phyloP scores from a whole-genome alignment of 2,113 vertebrate genomes.

The Myiopsitta monachus region DNA sequence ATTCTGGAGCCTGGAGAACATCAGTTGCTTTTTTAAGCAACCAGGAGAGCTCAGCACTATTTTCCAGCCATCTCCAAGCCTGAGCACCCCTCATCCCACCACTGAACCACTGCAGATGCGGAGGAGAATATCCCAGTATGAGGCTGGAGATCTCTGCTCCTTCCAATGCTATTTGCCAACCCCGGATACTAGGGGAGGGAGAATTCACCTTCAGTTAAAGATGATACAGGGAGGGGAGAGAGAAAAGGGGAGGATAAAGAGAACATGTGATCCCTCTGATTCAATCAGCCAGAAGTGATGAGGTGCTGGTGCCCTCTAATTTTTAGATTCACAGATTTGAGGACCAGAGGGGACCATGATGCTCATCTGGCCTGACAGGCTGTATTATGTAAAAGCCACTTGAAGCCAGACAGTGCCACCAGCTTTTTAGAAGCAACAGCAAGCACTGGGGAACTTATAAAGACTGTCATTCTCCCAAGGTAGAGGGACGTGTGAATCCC shows the following conservation, averaged over 20 bases:
- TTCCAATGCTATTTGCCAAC: neutral
- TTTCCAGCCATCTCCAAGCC: neutral
- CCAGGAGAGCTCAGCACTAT: neutral
- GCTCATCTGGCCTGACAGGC: slow-evolving; percentile 51
- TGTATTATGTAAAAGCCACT: slow-evolving; percentile 54
- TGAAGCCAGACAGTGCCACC: slow-evolving; percentile 51
- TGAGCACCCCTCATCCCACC: neutral
- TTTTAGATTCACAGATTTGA: slow-evolving; percentile 45
- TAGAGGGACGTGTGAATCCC: neutral
- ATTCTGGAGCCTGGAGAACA: neutral
- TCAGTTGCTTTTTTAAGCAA: neutral
- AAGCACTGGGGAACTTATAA: neutral
- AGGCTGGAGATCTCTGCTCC: neutral
- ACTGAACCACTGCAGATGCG: neutral
- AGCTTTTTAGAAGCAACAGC: slow-evolving; percentile 7
- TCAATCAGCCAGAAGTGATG: slow-evolving; percentile 42
- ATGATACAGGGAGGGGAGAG: neutral
- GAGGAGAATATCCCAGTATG: neutral
- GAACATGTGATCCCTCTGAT: slow-evolving; percentile 18
- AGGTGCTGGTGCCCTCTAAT: slow-evolving; percentile 56
- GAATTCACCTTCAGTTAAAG: neutral
- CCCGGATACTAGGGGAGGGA: neutral
- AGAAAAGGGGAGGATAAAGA: neutral
- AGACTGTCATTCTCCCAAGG: neutral
- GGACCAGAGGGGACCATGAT: slow-evolving; percentile 28